Evolutionary conservation across 1,140 invertebrate genomes (phyloP).

Genomic region (Druon quercuslanigerum): DNA sequence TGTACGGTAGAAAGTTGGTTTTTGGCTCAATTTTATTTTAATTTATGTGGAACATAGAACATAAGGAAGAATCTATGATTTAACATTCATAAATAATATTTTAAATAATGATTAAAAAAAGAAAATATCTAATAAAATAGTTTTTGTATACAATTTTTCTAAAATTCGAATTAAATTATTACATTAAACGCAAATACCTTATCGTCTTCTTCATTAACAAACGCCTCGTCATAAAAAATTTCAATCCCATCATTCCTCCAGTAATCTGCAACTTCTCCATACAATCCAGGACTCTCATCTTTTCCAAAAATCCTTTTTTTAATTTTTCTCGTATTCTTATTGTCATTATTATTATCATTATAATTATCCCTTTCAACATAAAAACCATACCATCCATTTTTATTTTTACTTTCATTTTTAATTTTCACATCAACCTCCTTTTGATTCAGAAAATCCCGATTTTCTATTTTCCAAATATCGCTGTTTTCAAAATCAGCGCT

Average conservation of each 20-base stretch:
- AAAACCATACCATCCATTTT: not conserved
- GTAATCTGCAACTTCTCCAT: constrained; percentile 62
- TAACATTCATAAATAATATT: no score
- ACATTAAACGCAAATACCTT: not conserved
- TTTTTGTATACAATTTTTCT: no score
- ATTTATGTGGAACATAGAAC: no score
- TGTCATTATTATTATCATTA: not conserved
- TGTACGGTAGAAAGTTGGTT: no score
- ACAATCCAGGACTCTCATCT: constrained; percentile 64
- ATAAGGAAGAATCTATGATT: no score
- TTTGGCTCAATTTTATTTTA: no score
- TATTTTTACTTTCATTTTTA: constrained; percentile 25
- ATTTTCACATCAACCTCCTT: constrained; percentile 1
- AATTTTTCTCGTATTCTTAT: not conserved
- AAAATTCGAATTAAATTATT: no score
- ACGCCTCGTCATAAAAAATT: constrained; percentile 33
- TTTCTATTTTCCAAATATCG: constrained; percentile 17
- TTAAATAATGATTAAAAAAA: no score
- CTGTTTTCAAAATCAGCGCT: not conserved
- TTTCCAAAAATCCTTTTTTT: constrained; percentile 36
- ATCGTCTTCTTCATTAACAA: not conserved
- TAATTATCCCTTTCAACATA: not conserved
- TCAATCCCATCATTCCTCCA: constrained; percentile 51
- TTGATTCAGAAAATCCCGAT: constrained; percentile 1
- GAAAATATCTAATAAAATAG: no score